phyloP scores from a whole-genome alignment of 2,888 invertebrate species.

The Gnatocerus cornutus region DNA sequence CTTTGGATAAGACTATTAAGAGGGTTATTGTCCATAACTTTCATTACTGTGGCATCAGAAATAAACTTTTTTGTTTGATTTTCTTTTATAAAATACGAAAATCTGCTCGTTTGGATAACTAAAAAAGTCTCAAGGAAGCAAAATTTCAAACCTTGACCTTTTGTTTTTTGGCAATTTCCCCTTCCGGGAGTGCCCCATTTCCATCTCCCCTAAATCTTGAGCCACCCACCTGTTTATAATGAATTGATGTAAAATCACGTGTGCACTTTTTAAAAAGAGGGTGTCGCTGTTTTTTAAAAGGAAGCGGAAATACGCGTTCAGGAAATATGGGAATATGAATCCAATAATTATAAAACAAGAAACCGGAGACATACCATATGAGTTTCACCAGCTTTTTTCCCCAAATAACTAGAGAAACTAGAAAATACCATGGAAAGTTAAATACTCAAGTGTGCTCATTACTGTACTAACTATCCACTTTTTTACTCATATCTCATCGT shows the following conservation, averaged over 20 bases:
- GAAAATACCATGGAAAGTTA: constrained; percentile 9
- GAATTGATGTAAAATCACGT: constrained; percentile 42
- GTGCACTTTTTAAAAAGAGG: constrained; percentile 39
- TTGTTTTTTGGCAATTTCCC: background rate
- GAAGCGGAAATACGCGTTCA: constrained; percentile 53
- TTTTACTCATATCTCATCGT: constrained; percentile 16
- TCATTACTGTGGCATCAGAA: no score
- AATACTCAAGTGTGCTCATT: constrained; percentile 4
- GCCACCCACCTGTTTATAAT: constrained; percentile 35
- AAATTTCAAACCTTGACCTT: background rate
- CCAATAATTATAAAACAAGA: constrained; percentile 38
- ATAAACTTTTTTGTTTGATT: no score
- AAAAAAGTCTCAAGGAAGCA: no score
- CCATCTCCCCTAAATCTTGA: constrained; percentile 10
- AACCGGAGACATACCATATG: constrained; percentile 38
- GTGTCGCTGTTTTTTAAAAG: constrained; percentile 41
- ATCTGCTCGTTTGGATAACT: no score
- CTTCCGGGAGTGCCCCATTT: background rate
- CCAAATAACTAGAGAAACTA: constrained; percentile 19
- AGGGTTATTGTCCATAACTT: no score
- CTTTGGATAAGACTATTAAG: no score
- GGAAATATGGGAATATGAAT: constrained; percentile 53
- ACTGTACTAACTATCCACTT: constrained; percentile 2
- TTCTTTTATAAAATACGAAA: no score
- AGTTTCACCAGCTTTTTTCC: constrained; percentile 22